phyloP scores from a whole-genome alignment of 2,888 invertebrate species.

The Salticus scenicus region DNA sequence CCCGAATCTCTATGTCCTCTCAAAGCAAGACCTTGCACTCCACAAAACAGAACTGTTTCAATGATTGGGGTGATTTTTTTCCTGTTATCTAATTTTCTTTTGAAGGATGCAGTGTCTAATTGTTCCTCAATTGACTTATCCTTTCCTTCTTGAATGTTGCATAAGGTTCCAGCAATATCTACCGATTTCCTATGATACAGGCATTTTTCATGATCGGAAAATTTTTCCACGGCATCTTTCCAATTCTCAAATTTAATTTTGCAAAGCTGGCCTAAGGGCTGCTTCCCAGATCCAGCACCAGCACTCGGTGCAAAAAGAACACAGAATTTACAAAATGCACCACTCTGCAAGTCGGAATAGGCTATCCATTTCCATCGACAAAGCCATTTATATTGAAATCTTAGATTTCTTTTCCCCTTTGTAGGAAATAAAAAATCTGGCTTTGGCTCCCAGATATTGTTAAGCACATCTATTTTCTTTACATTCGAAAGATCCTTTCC shows the following conservation, averaged over 20 bases:
- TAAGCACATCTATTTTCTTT: neutral
- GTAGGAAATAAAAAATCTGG: neutral
- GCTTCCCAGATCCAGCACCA: neutral
- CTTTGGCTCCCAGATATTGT: neutral
- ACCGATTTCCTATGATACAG: neutral
- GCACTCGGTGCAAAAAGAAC: neutral
- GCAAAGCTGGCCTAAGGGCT: neutral
- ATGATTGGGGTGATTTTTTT: conserved; percentile 8
- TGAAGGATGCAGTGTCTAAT: neutral
- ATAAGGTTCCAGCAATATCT: neutral
- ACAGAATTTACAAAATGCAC: conserved; percentile 5
- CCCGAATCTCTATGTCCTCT: conserved; percentile 3
- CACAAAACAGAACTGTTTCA: neutral
- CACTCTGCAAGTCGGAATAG: neutral
- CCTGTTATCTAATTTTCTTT: conserved; percentile 1
- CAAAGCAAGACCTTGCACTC: neutral
- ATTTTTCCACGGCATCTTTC: neutral
- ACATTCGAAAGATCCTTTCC: neutral
- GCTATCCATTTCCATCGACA: neutral
- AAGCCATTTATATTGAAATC: neutral
- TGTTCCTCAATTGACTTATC: neutral
- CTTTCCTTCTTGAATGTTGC: neutral
- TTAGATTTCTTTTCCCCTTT: neutral
- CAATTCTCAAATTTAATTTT: neutral
- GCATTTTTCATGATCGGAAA: neutral